phyloP scores from a whole-genome alignment of 2,888 invertebrate species.

The Auanema freiburgensis region DNA sequence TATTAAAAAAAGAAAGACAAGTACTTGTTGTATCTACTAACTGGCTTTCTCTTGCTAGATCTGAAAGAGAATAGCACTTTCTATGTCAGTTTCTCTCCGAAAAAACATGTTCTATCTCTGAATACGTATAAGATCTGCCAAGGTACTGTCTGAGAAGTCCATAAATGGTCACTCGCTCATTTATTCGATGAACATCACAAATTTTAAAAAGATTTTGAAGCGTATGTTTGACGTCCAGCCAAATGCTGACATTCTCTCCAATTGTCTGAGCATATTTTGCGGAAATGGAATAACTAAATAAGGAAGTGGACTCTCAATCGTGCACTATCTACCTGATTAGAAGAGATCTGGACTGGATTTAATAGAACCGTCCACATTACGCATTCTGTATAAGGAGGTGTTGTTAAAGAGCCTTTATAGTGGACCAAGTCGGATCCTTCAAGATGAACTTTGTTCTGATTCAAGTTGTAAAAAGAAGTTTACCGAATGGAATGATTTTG shows the following conservation, averaged over 20 bases:
- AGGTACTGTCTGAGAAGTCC: no score
- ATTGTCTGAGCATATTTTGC: slow-evolving; percentile 2
- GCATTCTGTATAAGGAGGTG: slow-evolving; percentile 5
- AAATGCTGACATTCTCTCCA: not conserved
- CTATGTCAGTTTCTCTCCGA: no score
- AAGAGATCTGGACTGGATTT: not conserved
- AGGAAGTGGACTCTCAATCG: not conserved
- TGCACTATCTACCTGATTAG: slow-evolving; percentile 3
- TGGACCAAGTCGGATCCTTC: not conserved
- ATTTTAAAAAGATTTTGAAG: not conserved
- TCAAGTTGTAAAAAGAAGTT: not conserved
- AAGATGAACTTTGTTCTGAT: not conserved
- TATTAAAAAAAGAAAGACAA: no score
- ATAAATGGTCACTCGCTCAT: no score
- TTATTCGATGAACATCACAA: not conserved
- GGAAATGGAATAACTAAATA: slow-evolving; percentile 3
- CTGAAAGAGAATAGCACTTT: no score
- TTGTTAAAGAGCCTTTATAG: not conserved
- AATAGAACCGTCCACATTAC: slow-evolving; percentile 1
- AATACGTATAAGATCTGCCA: no score
- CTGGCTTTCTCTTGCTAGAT: no score
- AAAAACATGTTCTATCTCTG: no score
- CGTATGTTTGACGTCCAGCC: not conserved
- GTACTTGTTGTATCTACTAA: no score
- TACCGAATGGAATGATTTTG: not conserved